These are phyloP conservation scores for Speoplatyrhinus poulsoni DNA, from an alignment of 2,113 vertebrate genomes.

Conservation along the genomic window DNA sequence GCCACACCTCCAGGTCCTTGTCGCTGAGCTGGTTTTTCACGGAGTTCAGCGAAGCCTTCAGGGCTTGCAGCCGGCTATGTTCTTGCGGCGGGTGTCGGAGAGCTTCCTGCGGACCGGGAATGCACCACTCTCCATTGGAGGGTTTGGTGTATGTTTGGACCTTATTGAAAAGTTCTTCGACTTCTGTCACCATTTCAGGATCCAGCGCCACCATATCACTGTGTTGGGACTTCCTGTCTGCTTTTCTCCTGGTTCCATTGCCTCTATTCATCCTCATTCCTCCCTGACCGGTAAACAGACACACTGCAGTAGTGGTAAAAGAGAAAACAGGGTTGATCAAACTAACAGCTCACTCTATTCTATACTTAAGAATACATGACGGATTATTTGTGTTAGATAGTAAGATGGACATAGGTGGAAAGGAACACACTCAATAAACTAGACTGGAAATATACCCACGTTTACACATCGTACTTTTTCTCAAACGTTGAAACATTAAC, in stretches of 20 bases:
- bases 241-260: slow-evolving; percentile 68
- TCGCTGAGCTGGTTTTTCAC: slow-evolving; percentile 93
- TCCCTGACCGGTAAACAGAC: slow-evolving; percentile 55
- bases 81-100: slow-evolving; percentile 70
- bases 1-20: slow-evolving; percentile 93
- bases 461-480: too few species aligned
- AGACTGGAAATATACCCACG: too few species aligned
- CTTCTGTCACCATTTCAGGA: slow-evolving; percentile 74
- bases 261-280: slow-evolving; percentile 76
- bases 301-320: slow-evolving; percentile 8
- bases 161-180: slow-evolving; percentile 84
- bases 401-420: too few species aligned
- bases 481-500: too few species aligned
- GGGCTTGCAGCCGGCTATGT: slow-evolving; percentile 74
- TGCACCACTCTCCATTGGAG: slow-evolving; percentile 74
- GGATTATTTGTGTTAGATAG: too few species aligned
- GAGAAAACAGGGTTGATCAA: slow-evolving; percentile 4
- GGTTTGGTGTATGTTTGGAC: slow-evolving; percentile 80
- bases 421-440: too few species aligned
- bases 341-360: not conserved
- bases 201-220: slow-evolving; percentile 57
- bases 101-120: slow-evolving; percentile 76
- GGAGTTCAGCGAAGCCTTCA: slow-evolving; percentile 87
- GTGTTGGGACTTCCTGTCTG: slow-evolving; percentile 43
- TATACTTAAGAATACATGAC: too few species aligned